These are phyloP conservation scores for Salvelinus namaycush DNA, from an alignment of 2,113 vertebrate species.

Conservation along the genomic window DNA sequence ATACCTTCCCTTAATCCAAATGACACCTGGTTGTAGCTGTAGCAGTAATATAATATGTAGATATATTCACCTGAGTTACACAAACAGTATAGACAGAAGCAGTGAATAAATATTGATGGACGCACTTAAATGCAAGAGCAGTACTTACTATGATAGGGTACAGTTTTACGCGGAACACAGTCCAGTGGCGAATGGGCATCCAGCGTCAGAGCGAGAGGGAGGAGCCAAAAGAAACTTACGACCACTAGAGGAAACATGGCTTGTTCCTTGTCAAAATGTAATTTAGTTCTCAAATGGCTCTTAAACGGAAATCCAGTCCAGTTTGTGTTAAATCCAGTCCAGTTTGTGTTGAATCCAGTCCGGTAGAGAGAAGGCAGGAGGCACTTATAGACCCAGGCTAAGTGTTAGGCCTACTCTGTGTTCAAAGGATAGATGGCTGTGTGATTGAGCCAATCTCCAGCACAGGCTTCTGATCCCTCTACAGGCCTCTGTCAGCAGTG, in stretches of 20 bases:
- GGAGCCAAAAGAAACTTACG: slow-evolving; percentile 56
- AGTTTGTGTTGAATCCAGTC: slow-evolving; percentile 27
- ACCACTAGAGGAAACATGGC: slow-evolving; percentile 55
- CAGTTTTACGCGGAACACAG: slow-evolving; percentile 58
- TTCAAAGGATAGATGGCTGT: slow-evolving; percentile 48
- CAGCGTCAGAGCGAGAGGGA: slow-evolving; percentile 40
- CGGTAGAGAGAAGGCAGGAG: background rate
- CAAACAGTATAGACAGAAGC: too few relatives aligned
- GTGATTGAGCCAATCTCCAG: slow-evolving; percentile 38
- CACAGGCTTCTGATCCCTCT: slow-evolving; percentile 53
- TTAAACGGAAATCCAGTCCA: background rate
- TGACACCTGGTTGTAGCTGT: too few relatives aligned
- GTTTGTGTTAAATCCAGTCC: slow-evolving; percentile 20
- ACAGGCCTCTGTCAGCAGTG: slow-evolving; percentile 57
- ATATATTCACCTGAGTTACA: too few relatives aligned
- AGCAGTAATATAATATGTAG: too few relatives aligned
- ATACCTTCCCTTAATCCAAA: too few relatives aligned
- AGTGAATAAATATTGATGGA: too few relatives aligned
- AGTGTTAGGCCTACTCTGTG: slow-evolving; percentile 22
- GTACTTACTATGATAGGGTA: slow-evolving; percentile 65
- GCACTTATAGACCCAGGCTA: background rate
- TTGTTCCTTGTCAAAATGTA: background rate
- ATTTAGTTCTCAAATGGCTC: too few relatives aligned
- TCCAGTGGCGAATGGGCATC: slow-evolving; percentile 28
- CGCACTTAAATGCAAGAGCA: too few relatives aligned